phyloP scores from a whole-genome alignment of 1,140 invertebrate genomes.

The Eufriesea mexicana region DNA sequence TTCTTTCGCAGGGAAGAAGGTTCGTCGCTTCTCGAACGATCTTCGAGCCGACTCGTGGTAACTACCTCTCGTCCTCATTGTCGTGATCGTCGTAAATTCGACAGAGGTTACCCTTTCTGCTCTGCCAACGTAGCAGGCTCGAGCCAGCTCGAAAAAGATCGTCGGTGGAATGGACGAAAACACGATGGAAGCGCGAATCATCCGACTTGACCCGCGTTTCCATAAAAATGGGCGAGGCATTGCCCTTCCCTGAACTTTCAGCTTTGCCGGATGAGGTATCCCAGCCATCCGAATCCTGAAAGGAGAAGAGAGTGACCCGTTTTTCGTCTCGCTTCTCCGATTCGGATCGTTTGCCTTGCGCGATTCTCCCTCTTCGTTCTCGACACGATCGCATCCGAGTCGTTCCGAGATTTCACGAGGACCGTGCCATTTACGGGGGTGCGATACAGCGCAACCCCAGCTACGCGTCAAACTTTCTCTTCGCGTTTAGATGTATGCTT shows the following conservation, averaged over 20 bases:
- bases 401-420: constrained; percentile 60
- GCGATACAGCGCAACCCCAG: constrained; percentile 10
- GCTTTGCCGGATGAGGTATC: constrained; percentile 74
- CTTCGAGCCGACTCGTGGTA: no score
- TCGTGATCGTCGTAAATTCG: background rate
- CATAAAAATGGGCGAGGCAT: constrained; percentile 77
- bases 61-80: no score
- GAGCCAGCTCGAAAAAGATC: background rate
- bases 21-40: no score
- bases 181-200: background rate
- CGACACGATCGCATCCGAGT: constrained; percentile 60
- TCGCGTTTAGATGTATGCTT: background rate
- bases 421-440: constrained; percentile 32
- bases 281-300: constrained; percentile 72
- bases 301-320: constrained; percentile 74
- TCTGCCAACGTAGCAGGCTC: background rate
- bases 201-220: constrained; percentile 24
- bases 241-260: constrained; percentile 75
- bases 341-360: constrained; percentile 53
- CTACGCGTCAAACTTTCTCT: background rate
- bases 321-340: constrained; percentile 71
- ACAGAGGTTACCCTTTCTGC: background rate
- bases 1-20: no score
- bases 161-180: background rate
- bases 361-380: constrained; percentile 49